These are phyloP conservation scores for Acanthochromis polyacanthus DNA, from an alignment of 2,113 vertebrate species.

Conservation along the genomic window DNA sequence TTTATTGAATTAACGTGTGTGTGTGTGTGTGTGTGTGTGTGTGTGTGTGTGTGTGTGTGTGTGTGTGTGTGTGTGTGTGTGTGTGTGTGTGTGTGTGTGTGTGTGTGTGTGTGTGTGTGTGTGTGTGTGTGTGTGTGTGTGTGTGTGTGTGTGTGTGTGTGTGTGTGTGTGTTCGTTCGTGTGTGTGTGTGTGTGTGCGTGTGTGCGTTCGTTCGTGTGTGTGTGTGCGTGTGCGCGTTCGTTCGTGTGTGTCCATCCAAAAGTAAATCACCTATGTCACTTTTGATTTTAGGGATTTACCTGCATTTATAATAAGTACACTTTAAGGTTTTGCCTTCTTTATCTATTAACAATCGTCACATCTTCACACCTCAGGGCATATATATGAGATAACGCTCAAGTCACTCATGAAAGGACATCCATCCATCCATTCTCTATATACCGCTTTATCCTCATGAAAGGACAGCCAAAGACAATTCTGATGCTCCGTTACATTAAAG, in stretches of 20 bases:
- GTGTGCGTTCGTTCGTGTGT: slow-evolving; percentile 26
- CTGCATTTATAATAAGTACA: slow-evolving; percentile 36
- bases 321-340: slow-evolving; percentile 32
- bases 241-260: neutral
- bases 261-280: slow-evolving; percentile 10
- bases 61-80: slow-evolving; percentile 28
- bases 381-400: slow-evolving; percentile 14
- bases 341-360: slow-evolving; percentile 21
- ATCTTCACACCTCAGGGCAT: slow-evolving; percentile 19
- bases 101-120: slow-evolving; percentile 3
- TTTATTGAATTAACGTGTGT: slow-evolving; percentile 43
- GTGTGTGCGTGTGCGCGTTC: neutral
- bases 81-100: slow-evolving; percentile 8
- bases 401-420: slow-evolving; percentile 40
- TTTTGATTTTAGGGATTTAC: slow-evolving; percentile 12
- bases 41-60: slow-evolving; percentile 19
- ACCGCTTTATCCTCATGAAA: no score
- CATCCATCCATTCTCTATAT: no score
- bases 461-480: slow-evolving; percentile 36
- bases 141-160: slow-evolving; percentile 28
- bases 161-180: slow-evolving; percentile 13
- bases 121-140: slow-evolving; percentile 4
- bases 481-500: neutral
- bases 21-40: slow-evolving; percentile 20
- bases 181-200: slow-evolving; percentile 30